Percentiles rank a stretch among this genome's conserved stretches.
These are phyloP conservation scores for Oscheius sp. DNA, from an alignment of 2,888 invertebrate genomes.

Conservation along the genomic window DNA sequence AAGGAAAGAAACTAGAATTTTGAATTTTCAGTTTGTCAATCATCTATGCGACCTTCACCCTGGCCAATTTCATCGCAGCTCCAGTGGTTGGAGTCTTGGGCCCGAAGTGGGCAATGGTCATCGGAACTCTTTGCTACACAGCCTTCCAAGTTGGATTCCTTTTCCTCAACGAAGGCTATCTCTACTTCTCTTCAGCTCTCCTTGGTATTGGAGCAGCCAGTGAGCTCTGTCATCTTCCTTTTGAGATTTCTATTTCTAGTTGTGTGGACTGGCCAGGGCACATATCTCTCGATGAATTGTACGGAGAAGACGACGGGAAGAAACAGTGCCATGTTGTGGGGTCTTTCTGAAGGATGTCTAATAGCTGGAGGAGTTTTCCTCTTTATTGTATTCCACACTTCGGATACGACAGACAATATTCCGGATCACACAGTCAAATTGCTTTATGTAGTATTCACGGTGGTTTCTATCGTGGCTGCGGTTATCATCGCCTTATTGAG, in stretches of 20 bases:
- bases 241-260: slow-evolving; percentile 25
- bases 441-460: slow-evolving; percentile 82
- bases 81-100: slow-evolving; percentile 87
- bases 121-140: slow-evolving; percentile 83
- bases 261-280: slow-evolving; percentile 56
- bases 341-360: slow-evolving; percentile 73
- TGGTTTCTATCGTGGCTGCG: slow-evolving; percentile 79
- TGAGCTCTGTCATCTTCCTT: slow-evolving; percentile 14
- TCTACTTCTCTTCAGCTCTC: slow-evolving; percentile 59
- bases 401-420: slow-evolving; percentile 50
- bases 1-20: too few relatives aligned
- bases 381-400: slow-evolving; percentile 81
- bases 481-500: slow-evolving; percentile 72
- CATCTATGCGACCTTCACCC: slow-evolving; percentile 87
- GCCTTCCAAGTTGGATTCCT: slow-evolving; percentile 79
- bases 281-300: slow-evolving; percentile 52
- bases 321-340: slow-evolving; percentile 54
- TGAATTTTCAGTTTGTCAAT: slow-evolving; percentile 80
- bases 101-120: slow-evolving; percentile 86
- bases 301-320: slow-evolving; percentile 47
- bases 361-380: slow-evolving; percentile 95
- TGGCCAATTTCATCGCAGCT: slow-evolving; percentile 92
- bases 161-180: slow-evolving; percentile 57
- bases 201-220: slow-evolving; percentile 70
- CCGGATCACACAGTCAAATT: slow-evolving; percentile 70